Base-by-base conservation (phyloP, 2,888 invertebrate genomes). In the Macaria notata region DNA sequence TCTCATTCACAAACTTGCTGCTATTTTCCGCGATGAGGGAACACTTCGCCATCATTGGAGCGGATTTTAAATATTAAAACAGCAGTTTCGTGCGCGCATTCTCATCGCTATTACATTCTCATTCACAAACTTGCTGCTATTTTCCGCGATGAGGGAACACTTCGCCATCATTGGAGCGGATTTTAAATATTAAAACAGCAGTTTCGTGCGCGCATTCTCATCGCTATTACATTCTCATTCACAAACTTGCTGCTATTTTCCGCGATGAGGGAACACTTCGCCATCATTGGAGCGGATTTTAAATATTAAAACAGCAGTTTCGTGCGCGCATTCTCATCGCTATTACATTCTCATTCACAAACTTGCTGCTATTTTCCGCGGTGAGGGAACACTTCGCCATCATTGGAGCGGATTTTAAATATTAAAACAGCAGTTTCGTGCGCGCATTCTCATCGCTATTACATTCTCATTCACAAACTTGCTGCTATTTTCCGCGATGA, bases 11-110 rank as follows among this genome's bases (percentile, higher is more conserved):
- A 42, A 43, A 49, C 33, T 33, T 33, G 33, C 31, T 43, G 43
- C 31, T 7, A 7, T 38, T 30, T 31, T 4, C 49, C 29, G 31
- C 31, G 49, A n/a, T 49, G 31, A 42, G 31, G 7, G 31, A 6
- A 49, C 49, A 42, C 8, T 50, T 43, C 8, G 33, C 33, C 43
- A 29, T 50, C 33, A 50, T 50, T 33, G 43, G 31, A 29, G 41
- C 4, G 31, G 5, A 46, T 30, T 45, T 31, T 52, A n/a, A n/a
- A n/a, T n/a, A n/a, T n/a, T n/a, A n/a, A n/a, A n/a, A n/a, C n/a
- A n/a, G n/a, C n/a, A n/a, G n/a, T n/a, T n/a, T n/a, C n/a, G n/a
- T n/a, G n/a, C n/a, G n/a, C n/a, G n/a, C 19, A 19, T 19, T 50
- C 33, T 33, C 43, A 43, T 43, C 4, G 49, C 42, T 31, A 43